Evolutionary conservation across 2,888 invertebrate genomes (phyloP).

Genomic region (Drosophila rellima): DNA sequence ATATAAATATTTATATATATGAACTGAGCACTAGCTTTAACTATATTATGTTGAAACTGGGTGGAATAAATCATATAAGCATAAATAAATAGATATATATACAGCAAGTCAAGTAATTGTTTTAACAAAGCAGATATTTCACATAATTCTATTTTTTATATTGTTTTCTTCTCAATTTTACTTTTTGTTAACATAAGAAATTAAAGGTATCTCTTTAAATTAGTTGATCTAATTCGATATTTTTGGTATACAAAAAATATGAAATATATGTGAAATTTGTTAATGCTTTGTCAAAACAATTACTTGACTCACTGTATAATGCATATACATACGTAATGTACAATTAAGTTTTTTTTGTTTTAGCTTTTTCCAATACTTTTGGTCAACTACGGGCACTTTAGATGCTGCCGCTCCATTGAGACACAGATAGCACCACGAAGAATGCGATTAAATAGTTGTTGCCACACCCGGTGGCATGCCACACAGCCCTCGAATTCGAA

Average conservation of each 20-base stretch:
- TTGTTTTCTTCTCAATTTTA: background rate
- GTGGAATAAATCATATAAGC: background rate
- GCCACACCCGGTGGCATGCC: constrained; percentile 11
- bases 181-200: background rate
- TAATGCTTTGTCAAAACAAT: background rate
- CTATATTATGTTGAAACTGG: background rate
- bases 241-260: too few species aligned
- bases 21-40: background rate
- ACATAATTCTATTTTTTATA: background rate
- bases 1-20: constrained; percentile 5
- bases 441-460: constrained; percentile 40
- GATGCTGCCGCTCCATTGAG: constrained; percentile 77
- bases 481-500: background rate
- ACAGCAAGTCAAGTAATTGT: background rate
- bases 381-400: constrained; percentile 70
- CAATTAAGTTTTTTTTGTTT: constrained; percentile 9
- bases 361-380: constrained; percentile 25
- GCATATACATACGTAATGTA: constrained; percentile 2
- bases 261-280: too few species aligned
- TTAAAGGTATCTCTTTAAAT: too few species aligned
- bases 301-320: constrained; percentile 1
- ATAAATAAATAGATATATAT: background rate
- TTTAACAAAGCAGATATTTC: background rate
- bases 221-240: too few species aligned
- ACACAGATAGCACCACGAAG: constrained; percentile 79